Conservation (phyloP, 2,113 vertebrate species). For the Melanocharis versteri region DNA sequence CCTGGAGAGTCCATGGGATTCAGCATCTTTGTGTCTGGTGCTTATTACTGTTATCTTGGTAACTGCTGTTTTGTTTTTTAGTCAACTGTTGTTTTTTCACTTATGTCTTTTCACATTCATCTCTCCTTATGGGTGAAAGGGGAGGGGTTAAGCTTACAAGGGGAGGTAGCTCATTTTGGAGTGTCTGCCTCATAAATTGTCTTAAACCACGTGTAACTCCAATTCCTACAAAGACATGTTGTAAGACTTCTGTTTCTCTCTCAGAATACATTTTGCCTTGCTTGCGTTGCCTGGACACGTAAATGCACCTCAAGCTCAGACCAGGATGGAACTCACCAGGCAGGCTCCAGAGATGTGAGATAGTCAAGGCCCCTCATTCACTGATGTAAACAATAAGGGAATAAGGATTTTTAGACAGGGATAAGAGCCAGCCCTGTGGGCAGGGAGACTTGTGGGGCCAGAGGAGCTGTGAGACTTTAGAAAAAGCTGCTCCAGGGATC, state of each 20-base stretch:
- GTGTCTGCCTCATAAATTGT: neutral
- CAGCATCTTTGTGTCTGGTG: neutral
- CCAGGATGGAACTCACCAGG: neutral
- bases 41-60: neutral
- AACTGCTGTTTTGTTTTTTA: neutral
- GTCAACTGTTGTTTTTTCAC: neutral
- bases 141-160: neutral
- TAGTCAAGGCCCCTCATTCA: neutral
- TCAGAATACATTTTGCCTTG: neutral
- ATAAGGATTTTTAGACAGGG: neutral
- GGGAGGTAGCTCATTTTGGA: neutral
- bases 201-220: neutral
- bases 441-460: neutral
- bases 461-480: neutral
- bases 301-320: neutral
- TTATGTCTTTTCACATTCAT: neutral
- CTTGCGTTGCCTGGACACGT: neutral
- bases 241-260: neutral
- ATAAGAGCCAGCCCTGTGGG: neutral
- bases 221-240: neutral
- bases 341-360: neutral
- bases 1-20: accelerated
- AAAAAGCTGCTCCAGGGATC: neutral
- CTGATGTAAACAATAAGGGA: neutral
- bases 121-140: neutral